phyloP scores from a whole-genome alignment of 1,140 invertebrate genomes.

The Ooceraea biroi region DNA sequence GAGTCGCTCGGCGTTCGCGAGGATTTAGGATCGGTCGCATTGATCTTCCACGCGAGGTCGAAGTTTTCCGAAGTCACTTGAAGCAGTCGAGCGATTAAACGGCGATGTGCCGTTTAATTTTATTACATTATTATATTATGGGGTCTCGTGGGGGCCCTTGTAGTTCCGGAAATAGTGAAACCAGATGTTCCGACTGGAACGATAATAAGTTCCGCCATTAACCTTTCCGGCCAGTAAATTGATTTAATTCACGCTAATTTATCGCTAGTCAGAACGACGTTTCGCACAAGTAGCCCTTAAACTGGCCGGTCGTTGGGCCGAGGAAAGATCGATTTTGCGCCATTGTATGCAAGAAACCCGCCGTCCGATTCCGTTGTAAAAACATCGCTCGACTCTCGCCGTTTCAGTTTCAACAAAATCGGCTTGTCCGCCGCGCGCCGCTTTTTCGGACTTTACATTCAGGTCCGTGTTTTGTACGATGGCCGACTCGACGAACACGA shows the following conservation, averaged over 20 bases:
- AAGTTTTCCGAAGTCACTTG: background rate
- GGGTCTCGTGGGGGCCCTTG: background rate
- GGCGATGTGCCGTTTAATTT: background rate
- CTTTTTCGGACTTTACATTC: constrained; percentile 74
- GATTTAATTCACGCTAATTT: constrained; percentile 46
- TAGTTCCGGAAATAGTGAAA: background rate
- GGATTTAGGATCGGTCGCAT: background rate
- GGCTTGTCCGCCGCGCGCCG: constrained; percentile 64
- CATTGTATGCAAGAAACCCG: constrained; percentile 45
- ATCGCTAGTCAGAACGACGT: background rate
- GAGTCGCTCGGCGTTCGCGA: background rate
- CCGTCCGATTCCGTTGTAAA: constrained; percentile 70
- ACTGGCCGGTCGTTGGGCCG: background rate
- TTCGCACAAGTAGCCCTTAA: background rate
- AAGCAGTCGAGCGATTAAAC: background rate
- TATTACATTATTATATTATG: background rate
- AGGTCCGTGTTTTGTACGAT: constrained; percentile 72
- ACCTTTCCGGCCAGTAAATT: background rate
- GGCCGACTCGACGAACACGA: constrained; percentile 68
- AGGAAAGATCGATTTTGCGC: constrained; percentile 5
- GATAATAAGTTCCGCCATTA: constrained; percentile 20
- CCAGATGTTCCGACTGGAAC: background rate
- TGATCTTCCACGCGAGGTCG: background rate
- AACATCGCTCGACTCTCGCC: constrained; percentile 61
- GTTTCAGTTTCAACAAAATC: constrained; percentile 73